A percentile compares a stretch with the other conserved stretches of the same genome.
Conservation (phyloP, 2,888 invertebrate genomes). For the Frankliniella intonsa region DNA sequence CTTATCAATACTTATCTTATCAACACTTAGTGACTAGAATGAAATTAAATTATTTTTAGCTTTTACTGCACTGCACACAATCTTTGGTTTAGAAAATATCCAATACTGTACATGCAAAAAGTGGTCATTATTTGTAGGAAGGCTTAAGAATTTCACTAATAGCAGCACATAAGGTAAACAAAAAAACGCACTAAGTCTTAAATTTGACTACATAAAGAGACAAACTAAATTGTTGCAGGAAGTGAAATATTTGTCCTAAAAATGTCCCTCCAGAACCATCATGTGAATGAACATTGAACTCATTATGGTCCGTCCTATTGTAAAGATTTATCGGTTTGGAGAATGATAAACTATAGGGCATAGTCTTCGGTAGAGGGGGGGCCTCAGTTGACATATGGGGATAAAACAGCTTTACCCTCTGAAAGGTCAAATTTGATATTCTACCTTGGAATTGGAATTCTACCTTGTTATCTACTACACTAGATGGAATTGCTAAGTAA, state of each 20-base stretch:
- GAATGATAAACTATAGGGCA: background rate
- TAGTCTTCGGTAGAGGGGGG: slow-evolving; percentile 33
- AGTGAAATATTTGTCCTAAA: background rate
- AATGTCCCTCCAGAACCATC: background rate
- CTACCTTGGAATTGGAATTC: slow-evolving; percentile 51
- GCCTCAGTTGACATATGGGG: slow-evolving; percentile 70
- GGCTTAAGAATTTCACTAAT: too few species aligned
- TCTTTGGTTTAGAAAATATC: too few species aligned
- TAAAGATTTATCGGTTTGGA: background rate
- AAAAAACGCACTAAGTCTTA: background rate
- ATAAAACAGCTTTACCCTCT: slow-evolving; percentile 53
- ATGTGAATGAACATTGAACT: background rate
- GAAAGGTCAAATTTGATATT: slow-evolving; percentile 36
- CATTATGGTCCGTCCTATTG: background rate
- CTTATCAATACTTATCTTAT: too few species aligned
- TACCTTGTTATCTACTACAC: slow-evolving; percentile 49
- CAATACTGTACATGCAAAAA: too few species aligned
- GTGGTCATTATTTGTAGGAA: too few species aligned
- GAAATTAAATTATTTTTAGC: background rate
- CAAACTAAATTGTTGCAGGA: background rate
- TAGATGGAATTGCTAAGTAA: slow-evolving; percentile 67
- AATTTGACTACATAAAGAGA: background rate
- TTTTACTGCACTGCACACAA: too few species aligned
- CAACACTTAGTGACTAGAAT: too few species aligned
- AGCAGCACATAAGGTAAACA: too few species aligned